A percentile compares a stretch with the other conserved stretches of the same genome.
phyloP scores from a whole-genome alignment of 2,888 invertebrate species.

The Oscheius sp. region DNA sequence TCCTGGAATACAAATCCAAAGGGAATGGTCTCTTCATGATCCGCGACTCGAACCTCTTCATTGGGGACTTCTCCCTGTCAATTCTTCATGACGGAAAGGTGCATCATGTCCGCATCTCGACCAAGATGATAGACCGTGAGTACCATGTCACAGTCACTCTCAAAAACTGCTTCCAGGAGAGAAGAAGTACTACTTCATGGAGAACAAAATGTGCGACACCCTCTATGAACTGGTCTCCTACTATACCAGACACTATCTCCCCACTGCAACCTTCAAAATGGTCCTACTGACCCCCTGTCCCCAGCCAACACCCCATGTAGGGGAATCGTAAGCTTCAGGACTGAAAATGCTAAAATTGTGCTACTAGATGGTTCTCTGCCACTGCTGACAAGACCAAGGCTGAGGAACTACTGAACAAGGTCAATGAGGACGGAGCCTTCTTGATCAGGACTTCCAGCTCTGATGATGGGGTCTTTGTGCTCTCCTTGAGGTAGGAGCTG shows the following conservation, averaged over 20 bases:
- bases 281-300: slow-evolving; percentile 69
- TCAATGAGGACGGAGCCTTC: slow-evolving; percentile 87
- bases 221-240: slow-evolving; percentile 73
- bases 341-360: too few species aligned
- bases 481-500: slow-evolving; percentile 85
- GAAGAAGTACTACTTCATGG: slow-evolving; percentile 72
- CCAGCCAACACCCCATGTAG: slow-evolving; percentile 72
- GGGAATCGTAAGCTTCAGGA: slow-evolving; percentile 57
- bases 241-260: slow-evolving; percentile 63
- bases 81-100: slow-evolving; percentile 80
- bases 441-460: slow-evolving; percentile 91
- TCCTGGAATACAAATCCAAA: slow-evolving; percentile 75
- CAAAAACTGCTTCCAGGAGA: slow-evolving; percentile 54
- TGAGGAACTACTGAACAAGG: slow-evolving; percentile 85
- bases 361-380: slow-evolving; percentile 66
- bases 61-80: slow-evolving; percentile 89
- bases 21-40: slow-evolving; percentile 94
- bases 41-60: slow-evolving; percentile 88
- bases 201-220: slow-evolving; percentile 70
- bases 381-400: slow-evolving; percentile 68
- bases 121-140: slow-evolving; percentile 63
- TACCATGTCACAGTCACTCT: slow-evolving; percentile 13
- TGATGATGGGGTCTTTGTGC: slow-evolving; percentile 87
- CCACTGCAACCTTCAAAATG: slow-evolving; percentile 62
- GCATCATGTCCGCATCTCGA: slow-evolving; percentile 71